phyloP scores from a whole-genome alignment of 2,888 invertebrate species.

The Galerucella pusilla region DNA sequence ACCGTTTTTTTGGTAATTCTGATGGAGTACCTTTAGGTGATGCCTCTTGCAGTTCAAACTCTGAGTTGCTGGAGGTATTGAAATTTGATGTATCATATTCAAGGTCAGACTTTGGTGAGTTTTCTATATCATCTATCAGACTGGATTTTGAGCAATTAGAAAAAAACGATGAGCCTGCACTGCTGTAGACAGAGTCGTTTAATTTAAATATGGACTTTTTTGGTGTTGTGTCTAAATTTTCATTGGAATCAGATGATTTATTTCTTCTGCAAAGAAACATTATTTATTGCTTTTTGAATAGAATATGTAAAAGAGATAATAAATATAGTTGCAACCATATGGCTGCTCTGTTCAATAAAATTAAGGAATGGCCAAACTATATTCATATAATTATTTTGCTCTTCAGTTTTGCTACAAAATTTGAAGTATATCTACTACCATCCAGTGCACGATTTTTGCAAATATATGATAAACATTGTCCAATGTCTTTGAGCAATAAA shows the following conservation, averaged over 20 bases:
- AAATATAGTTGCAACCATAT: too few species aligned
- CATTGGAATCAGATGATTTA: conserved; percentile 47
- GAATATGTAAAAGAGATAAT: too few species aligned
- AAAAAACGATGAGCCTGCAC: conserved; percentile 50
- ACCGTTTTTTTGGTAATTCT: conserved; percentile 69
- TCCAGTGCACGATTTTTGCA: too few species aligned
- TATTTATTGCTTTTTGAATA: background rate
- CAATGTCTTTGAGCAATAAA: too few species aligned
- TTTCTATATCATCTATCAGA: conserved; percentile 48
- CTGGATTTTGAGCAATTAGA: conserved; percentile 52
- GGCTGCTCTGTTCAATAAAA: too few species aligned
- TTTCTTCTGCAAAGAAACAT: conserved; percentile 43
- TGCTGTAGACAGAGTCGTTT: conserved; percentile 50
- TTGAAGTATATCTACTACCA: too few species aligned
- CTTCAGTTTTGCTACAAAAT: too few species aligned
- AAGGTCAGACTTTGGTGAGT: conserved; percentile 53
- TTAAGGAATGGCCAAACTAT: too few species aligned
- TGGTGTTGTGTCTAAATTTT: conserved; percentile 54
- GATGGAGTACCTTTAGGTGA: conserved; percentile 48
- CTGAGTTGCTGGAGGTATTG: conserved; percentile 50
- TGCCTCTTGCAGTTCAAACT: conserved; percentile 44
- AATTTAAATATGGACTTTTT: conserved; percentile 54
- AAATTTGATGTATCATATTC: conserved; percentile 52
- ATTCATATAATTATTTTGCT: too few species aligned
- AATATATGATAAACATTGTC: too few species aligned